Evolutionary conservation across 2,888 invertebrate species (phyloP).

Genomic region (Mythimna lalbum): DNA sequence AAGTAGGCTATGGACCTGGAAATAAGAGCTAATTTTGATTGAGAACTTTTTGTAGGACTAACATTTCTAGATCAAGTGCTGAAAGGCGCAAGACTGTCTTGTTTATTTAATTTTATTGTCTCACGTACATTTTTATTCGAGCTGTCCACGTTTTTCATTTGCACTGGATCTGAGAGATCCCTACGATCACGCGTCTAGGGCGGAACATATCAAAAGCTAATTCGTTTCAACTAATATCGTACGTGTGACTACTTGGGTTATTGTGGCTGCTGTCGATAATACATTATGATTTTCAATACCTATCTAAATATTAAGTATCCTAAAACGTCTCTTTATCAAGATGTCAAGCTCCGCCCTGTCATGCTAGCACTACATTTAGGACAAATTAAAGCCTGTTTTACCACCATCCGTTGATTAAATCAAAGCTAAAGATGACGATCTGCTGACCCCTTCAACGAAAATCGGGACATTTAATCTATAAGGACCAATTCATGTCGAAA

Average conservation of each 20-base stretch:
- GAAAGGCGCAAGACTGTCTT: conserved; percentile 25
- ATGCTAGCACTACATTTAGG: conserved; percentile 21
- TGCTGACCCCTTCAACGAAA: too few relatives aligned
- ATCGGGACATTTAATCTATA: too few relatives aligned
- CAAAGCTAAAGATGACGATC: not conserved
- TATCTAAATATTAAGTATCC: conserved; percentile 27
- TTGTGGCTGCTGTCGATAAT: not conserved
- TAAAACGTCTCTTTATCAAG: not conserved
- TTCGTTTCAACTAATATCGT: not conserved
- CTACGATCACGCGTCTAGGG: not conserved
- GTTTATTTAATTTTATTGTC: conserved; percentile 35
- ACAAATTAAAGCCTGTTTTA: not conserved
- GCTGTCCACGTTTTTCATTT: not conserved
- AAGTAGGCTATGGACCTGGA: conserved; percentile 59
- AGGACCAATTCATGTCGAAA: too few relatives aligned
- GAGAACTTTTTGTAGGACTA: conserved; percentile 1
- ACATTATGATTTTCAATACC: conserved; percentile 12
- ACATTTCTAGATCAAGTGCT: conserved; percentile 6
- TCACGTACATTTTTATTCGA: conserved; percentile 17
- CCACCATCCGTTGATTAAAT: conserved; percentile 12
- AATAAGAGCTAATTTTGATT: conserved; percentile 58
- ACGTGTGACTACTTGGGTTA: not conserved
- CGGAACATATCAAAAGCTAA: not conserved
- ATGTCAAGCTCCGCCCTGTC: conserved; percentile 14
- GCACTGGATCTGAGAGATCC: conserved; percentile 12